Conservation (phyloP, 2,888 invertebrate species). For the Barypeithes pellucidus region DNA sequence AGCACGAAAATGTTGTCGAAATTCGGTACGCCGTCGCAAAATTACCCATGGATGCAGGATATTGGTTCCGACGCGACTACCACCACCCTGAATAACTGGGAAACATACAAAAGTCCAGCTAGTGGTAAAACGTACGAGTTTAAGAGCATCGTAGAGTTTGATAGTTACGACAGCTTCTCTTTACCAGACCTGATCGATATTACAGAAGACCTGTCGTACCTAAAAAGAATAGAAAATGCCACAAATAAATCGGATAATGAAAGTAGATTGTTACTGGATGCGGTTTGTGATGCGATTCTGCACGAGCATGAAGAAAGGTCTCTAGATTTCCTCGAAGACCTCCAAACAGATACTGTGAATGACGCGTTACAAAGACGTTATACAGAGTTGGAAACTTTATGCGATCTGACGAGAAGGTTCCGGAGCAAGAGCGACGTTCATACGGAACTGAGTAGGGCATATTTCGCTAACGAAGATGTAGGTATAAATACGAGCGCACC, state of each 20-base stretch:
- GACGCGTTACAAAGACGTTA: background rate
- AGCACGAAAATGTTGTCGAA: conserved; percentile 52
- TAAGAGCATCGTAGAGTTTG: conserved; percentile 23
- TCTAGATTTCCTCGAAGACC: background rate
- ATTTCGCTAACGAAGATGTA: conserved; percentile 27
- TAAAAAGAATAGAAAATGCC: conserved; percentile 48
- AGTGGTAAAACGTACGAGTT: conserved; percentile 54
- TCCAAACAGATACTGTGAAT: background rate
- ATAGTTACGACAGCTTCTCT: conserved; percentile 27
- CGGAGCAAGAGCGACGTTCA: conserved; percentile 6
- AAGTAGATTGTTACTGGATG: conserved; percentile 54
- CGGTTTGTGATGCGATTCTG: conserved; percentile 58
- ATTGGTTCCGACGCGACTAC: conserved; percentile 51
- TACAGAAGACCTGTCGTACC: conserved; percentile 51
- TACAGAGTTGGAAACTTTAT: conserved; percentile 14
- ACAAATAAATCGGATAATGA: conserved; percentile 47
- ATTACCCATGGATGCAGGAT: conserved; percentile 52
- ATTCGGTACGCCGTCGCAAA: conserved; percentile 55
- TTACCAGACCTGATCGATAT: conserved; percentile 56
- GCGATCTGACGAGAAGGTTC: background rate
- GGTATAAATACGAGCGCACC: conserved; percentile 7
- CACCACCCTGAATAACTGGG: conserved; percentile 43
- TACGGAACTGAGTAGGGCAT: conserved; percentile 15
- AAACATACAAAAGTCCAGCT: conserved; percentile 54
- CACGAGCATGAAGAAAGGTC: conserved; percentile 42